Conservation (phyloP, 1,140 invertebrate species). For the Trichoplusia ni region DNA sequence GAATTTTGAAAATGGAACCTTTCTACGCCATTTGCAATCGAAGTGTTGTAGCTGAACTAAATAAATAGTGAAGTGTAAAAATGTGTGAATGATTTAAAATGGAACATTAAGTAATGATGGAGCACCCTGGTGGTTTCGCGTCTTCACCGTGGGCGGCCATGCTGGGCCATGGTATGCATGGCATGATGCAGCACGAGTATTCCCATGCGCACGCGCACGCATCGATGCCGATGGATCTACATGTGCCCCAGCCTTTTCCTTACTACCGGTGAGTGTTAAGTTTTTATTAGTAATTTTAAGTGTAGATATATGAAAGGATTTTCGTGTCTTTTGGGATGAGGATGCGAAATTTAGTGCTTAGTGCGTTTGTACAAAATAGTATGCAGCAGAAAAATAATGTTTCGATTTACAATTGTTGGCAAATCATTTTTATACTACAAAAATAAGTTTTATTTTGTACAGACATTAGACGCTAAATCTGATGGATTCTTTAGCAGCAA, state of each 20-base stretch:
- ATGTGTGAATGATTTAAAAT: constrained; percentile 37
- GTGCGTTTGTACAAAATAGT: too few relatives aligned
- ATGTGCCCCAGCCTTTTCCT: constrained; percentile 92
- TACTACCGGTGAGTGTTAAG: constrained; percentile 88
- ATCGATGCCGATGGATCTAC: constrained; percentile 89
- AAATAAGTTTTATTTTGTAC: too few relatives aligned
- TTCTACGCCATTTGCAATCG: neutral
- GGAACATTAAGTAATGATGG: constrained; percentile 77
- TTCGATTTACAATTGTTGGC: too few relatives aligned
- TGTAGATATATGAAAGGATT: too few relatives aligned
- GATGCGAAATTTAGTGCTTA: too few relatives aligned
- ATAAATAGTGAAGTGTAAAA: constrained; percentile 11
- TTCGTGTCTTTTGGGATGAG: too few relatives aligned
- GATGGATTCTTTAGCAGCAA: too few relatives aligned
- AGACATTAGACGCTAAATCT: too few relatives aligned
- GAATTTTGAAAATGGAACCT: neutral
- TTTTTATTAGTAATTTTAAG: neutral
- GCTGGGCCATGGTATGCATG: constrained; percentile 83
- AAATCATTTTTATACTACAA: too few relatives aligned
- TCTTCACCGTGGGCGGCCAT: constrained; percentile 87
- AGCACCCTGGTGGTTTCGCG: constrained; percentile 86
- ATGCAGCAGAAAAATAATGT: too few relatives aligned
- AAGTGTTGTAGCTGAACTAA: neutral
- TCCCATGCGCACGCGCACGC: constrained; percentile 80
- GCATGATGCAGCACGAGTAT: constrained; percentile 86